Evolutionary conservation across 2,113 vertebrate genomes (phyloP).

Genomic region (Butastur rufipennis): DNA sequence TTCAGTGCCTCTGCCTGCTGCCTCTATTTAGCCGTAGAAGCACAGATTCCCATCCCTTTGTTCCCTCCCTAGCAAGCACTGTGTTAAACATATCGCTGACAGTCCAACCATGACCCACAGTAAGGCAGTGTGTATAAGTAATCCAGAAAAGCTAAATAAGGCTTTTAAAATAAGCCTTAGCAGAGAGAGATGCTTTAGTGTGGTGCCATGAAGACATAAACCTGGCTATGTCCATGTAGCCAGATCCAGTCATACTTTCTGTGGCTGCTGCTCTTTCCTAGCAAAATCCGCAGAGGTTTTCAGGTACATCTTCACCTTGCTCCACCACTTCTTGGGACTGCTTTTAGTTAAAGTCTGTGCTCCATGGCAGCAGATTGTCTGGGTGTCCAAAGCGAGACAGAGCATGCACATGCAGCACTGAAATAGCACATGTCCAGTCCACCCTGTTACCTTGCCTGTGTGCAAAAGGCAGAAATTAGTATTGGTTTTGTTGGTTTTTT

Average conservation of each 20-base stretch:
- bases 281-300: neutral
- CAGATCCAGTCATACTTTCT: neutral
- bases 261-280: neutral
- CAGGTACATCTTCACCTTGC: neutral
- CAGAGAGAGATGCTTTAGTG: neutral
- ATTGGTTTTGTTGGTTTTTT: neutral
- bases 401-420: neutral
- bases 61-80: neutral
- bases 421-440: neutral
- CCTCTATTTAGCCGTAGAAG: neutral
- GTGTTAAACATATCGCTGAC: neutral
- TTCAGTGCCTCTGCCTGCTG: neutral
- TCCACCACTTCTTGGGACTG: neutral
- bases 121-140: neutral
- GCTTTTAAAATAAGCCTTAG: neutral
- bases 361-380: accelerated
- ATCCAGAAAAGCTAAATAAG: neutral
- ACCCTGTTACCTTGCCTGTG: neutral
- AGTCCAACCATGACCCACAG: neutral
- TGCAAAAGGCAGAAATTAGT: neutral
- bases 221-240: accelerated
- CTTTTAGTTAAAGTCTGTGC: neutral
- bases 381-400: neutral
- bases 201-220: neutral
- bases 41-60: neutral